Evolutionary conservation across 1,140 invertebrate genomes (phyloP).

Genomic region (Meloidogyne hapla): DNA sequence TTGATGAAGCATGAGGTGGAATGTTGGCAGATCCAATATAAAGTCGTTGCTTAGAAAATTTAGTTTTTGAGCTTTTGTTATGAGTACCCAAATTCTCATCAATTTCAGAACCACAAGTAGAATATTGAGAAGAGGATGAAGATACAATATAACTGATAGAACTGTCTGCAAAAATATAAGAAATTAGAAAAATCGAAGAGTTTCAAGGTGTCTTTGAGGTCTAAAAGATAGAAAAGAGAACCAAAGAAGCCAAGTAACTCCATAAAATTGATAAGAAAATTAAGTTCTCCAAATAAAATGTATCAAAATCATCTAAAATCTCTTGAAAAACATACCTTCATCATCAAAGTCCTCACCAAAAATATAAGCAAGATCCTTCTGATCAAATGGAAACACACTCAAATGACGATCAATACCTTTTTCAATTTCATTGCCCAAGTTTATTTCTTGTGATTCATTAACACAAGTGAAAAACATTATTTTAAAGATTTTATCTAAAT

Average conservation of each 20-base stretch:
- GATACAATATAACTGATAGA: not conserved
- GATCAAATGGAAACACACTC: not conserved
- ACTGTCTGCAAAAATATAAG: not conserved
- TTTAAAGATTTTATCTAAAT: not conserved
- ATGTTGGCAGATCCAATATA: not conserved
- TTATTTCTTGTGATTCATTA: not conserved
- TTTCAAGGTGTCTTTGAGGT: too few relatives aligned
- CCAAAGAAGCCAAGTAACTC: too few relatives aligned
- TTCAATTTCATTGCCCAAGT: not conserved
- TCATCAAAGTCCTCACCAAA: not conserved
- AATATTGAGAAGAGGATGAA: not conserved
- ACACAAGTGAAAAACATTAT: not conserved
- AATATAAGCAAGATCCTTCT: not conserved
- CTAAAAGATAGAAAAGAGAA: too few relatives aligned
- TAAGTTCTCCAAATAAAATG: too few relatives aligned
- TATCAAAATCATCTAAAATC: not conserved
- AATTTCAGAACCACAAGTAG: not conserved
- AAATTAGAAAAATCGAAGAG: too few relatives aligned
- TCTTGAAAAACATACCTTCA: not conserved
- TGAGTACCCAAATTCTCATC: not conserved
- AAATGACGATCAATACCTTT: not conserved
- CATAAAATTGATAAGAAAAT: too few relatives aligned
- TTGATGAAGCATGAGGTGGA: not conserved
- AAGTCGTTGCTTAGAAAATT: not conserved
- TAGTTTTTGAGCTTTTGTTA: not conserved